A percentile compares a stretch with the other conserved stretches of the same genome.
These are phyloP conservation scores for Drosophila tani DNA, from an alignment of 1,140 invertebrate species.

Conservation along the genomic window DNA sequence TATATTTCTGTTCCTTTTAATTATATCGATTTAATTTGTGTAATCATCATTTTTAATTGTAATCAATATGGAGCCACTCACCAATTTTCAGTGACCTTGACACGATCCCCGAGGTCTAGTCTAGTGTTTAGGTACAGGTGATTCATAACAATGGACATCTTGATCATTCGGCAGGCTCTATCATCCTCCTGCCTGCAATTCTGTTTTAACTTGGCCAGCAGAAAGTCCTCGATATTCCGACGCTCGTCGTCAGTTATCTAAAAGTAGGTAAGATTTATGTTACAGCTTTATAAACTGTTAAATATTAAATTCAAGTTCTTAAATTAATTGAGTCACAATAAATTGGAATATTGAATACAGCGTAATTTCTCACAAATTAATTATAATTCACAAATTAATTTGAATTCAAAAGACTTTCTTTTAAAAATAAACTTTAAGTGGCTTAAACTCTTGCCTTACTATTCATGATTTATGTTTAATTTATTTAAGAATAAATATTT, in stretches of 20 bases:
- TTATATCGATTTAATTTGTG: no score
- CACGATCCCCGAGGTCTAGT: conserved; percentile 90
- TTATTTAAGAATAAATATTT: neutral
- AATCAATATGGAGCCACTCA: conserved; percentile 44
- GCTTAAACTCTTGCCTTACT: neutral
- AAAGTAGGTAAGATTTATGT: neutral
- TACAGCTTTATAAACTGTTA: neutral
- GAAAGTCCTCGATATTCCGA: conserved; percentile 87
- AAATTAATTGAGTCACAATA: neutral
- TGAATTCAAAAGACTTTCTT: neutral
- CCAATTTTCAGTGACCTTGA: conserved; percentile 92
- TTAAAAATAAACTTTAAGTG: neutral
- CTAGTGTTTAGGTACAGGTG: conserved; percentile 91
- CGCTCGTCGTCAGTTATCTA: conserved; percentile 75
- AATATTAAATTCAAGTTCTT: no score
- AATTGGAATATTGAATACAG: neutral
- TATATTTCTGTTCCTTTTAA: no score
- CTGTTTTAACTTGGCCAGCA: conserved; percentile 90
- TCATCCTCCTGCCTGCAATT: conserved; percentile 91
- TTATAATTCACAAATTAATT: neutral
- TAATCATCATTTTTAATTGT: no score
- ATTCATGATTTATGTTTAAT: fast-evolving
- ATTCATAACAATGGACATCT: conserved; percentile 92
- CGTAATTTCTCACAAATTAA: no score
- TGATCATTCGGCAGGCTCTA: conserved; percentile 92